A percentile compares a stretch with the other conserved stretches of the same genome.
phyloP scores from a whole-genome alignment of 2,888 invertebrate species.

The Aquatica leii region DNA sequence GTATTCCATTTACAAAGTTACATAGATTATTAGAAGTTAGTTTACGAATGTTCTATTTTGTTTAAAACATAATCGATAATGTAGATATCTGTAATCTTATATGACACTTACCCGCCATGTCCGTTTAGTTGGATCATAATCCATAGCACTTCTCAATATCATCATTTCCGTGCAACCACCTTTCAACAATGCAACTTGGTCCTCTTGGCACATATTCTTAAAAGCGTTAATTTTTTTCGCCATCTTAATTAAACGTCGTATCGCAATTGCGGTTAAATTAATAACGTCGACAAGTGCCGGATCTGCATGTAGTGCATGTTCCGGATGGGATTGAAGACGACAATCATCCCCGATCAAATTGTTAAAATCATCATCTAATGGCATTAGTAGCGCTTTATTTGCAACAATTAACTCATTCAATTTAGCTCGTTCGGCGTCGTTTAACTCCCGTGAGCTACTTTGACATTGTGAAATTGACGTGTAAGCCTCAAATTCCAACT shows the following conservation, averaged over 20 bases:
- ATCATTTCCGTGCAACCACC: slow-evolving; percentile 97
- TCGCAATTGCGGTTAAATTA: slow-evolving; percentile 91
- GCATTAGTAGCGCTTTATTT: slow-evolving; percentile 84
- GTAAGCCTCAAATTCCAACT: slow-evolving; percentile 82
- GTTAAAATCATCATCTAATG: slow-evolving; percentile 82
- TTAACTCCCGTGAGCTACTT: slow-evolving; percentile 72
- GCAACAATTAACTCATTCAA: slow-evolving; percentile 85
- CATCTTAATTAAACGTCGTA: slow-evolving; percentile 85
- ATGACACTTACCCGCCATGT: slow-evolving; percentile 93
- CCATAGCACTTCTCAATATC: slow-evolving; percentile 91
- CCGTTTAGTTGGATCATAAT: slow-evolving; percentile 87
- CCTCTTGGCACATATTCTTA: slow-evolving; percentile 92
- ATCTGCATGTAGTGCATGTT: slow-evolving; percentile 61
- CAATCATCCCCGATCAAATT: slow-evolving; percentile 73
- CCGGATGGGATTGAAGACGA: slow-evolving; percentile 47
- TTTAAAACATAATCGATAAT: too few species aligned
- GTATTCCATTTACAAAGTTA: too few species aligned
- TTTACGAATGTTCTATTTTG: too few species aligned
- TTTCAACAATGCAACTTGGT: slow-evolving; percentile 87
- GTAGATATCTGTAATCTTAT: too few species aligned
- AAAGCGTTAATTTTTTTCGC: slow-evolving; percentile 88
- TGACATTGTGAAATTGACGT: slow-evolving; percentile 68
- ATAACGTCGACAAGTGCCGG: slow-evolving; percentile 83
- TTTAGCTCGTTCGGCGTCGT: slow-evolving; percentile 84
- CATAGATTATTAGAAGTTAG: too few species aligned